Conservation (phyloP, 2,888 invertebrate genomes). For the Matsumyia berberina region DNA sequence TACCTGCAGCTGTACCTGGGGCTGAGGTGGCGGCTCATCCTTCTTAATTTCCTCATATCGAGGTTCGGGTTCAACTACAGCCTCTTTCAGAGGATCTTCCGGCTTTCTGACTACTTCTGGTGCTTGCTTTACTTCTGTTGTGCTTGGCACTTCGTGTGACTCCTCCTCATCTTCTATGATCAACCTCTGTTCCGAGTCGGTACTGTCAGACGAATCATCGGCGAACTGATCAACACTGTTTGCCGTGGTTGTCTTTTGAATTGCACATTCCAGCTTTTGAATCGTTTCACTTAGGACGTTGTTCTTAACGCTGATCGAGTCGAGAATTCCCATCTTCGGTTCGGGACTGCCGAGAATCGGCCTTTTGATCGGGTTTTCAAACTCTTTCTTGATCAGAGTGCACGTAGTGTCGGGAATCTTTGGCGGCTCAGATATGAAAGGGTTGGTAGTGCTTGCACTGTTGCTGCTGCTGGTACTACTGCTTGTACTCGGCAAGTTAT, state of each 20-base stretch:
- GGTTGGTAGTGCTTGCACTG: constrained; percentile 70
- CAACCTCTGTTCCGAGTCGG: constrained; percentile 87
- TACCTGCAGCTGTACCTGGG: not conserved
- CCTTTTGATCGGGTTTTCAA: constrained; percentile 78
- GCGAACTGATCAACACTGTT: constrained; percentile 82
- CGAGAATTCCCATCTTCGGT: constrained; percentile 82
- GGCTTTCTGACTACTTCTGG: constrained; percentile 78
- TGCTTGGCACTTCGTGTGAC: constrained; percentile 78
- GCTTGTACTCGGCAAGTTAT: constrained; percentile 56
- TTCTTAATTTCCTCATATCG: constrained; percentile 36
- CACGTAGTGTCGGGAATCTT: constrained; percentile 79
- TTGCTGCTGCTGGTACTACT: constrained; percentile 35
- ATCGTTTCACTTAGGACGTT: constrained; percentile 87
- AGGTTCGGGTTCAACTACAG: constrained; percentile 43
- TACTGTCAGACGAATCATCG: constrained; percentile 87
- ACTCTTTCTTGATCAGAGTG: constrained; percentile 77
- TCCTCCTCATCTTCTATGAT: constrained; percentile 86
- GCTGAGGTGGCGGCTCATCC: constrained; percentile 31
- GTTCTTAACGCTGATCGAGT: constrained; percentile 85
- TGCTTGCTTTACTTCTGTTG: constrained; percentile 82
- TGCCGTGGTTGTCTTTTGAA: constrained; percentile 80
- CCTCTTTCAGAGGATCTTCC: constrained; percentile 74
- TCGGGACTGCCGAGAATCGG: constrained; percentile 81
- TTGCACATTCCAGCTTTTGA: constrained; percentile 86
- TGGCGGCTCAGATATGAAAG: constrained; percentile 80